Percentiles rank a stretch among this genome's conserved stretches.
Conservation (phyloP, 2,888 invertebrate genomes). For the Glaucopsyche alexis region DNA sequence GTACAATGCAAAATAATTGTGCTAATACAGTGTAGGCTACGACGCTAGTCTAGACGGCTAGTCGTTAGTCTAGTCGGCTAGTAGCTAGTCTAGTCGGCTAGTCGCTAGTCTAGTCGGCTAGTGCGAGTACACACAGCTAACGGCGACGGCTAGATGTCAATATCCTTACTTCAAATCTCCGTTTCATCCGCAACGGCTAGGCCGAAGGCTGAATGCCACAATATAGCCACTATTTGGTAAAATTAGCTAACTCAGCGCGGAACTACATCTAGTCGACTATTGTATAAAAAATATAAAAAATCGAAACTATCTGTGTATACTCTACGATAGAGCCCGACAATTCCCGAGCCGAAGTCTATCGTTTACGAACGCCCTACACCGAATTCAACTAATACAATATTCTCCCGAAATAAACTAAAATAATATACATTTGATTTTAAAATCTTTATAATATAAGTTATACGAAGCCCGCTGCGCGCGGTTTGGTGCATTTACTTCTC, state of each 20-base stretch:
- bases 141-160: constrained; percentile 29
- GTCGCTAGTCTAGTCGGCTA: constrained; percentile 28
- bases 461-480: constrained; percentile 18
- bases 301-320: constrained; percentile 36
- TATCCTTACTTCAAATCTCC: constrained; percentile 31
- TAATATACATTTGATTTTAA: constrained; percentile 29
- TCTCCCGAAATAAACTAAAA: constrained; percentile 32
- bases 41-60: constrained; percentile 42
- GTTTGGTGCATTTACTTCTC: constrained; percentile 26
- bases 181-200: background rate
- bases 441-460: constrained; percentile 10
- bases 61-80: background rate
- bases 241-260: background rate
- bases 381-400: constrained; percentile 12
- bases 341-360: constrained; percentile 39
- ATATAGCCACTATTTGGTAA: background rate
- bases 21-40: constrained; percentile 64
- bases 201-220: background rate
- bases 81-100: constrained; percentile 12
- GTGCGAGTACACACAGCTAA: constrained; percentile 27
- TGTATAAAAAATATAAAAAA: constrained; percentile 41
- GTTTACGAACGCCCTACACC: constrained; percentile 31
- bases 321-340: constrained; percentile 37
- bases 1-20: constrained; percentile 66
- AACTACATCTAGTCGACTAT: constrained; percentile 33